A percentile compares a stretch with the other conserved stretches of the same genome.
Conservation (phyloP, 1,140 invertebrate species). For the Drosophila parabipectinata region DNA sequence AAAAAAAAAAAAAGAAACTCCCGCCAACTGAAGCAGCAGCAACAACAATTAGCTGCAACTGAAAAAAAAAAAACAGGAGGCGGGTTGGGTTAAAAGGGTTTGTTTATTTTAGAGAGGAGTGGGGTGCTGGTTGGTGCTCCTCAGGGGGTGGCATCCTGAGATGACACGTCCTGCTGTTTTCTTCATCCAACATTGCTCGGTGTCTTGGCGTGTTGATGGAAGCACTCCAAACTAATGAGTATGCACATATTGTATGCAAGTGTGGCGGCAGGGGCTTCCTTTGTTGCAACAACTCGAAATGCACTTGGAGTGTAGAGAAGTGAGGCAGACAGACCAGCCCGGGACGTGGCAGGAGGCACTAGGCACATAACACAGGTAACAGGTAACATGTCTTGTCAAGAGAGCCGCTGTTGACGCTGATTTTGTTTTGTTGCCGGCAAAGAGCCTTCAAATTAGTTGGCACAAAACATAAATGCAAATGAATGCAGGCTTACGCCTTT, state of each 20-base stretch:
- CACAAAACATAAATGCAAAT: conserved; percentile 82
- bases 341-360: background rate
- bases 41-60: conserved; percentile 81
- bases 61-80: conserved; percentile 48
- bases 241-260: conserved; percentile 79
- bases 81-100: conserved; percentile 20
- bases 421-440: conserved; percentile 74
- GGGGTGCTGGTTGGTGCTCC: background rate
- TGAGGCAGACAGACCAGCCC: background rate
- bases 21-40: conserved; percentile 28
- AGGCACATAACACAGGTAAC: no score
- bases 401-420: conserved; percentile 61
- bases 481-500: conserved; percentile 50
- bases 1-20: conserved; percentile 26
- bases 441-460: conserved; percentile 77
- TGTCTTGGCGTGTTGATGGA: conserved; percentile 75
- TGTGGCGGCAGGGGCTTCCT: conserved; percentile 37
- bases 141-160: conserved; percentile 22
- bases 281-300: conserved; percentile 68
- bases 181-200: conserved; percentile 16
- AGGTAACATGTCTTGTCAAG: conserved; percentile 54
- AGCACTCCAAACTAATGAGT: conserved; percentile 82
- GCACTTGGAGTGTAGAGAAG: conserved; percentile 55
- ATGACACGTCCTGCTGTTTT: conserved; percentile 56
- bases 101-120: conserved; percentile 39